phyloP scores from a whole-genome alignment of 2,797 vertebrate genomes.

The Xerus rutilus region DNA sequence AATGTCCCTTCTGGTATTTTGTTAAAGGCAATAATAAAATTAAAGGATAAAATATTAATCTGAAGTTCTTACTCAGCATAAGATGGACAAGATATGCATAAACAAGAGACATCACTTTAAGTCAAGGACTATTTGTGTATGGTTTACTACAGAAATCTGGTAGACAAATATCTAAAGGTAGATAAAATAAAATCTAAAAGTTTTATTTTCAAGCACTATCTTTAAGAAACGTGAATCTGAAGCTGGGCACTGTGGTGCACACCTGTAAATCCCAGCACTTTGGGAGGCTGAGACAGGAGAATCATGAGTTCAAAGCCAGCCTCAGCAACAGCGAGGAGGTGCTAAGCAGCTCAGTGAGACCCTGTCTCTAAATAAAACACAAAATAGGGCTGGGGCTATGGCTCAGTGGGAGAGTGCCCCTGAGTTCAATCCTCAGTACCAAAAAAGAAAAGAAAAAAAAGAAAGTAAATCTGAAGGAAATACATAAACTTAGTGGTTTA shows the following conservation, averaged over 20 bases:
- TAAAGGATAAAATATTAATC: background rate
- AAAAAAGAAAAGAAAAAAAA: too few relatives aligned
- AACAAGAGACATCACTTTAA: background rate
- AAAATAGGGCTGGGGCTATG: too few relatives aligned
- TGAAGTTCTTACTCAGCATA: background rate
- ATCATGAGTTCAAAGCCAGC: too few relatives aligned
- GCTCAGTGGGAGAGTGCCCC: too few relatives aligned
- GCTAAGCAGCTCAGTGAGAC: too few relatives aligned
- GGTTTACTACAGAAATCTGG: background rate
- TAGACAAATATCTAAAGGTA: too few relatives aligned
- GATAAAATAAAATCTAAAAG: background rate
- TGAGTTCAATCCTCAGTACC: too few relatives aligned
- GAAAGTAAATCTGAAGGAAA: background rate
- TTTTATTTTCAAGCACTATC: background rate
- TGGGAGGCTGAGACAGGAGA: too few relatives aligned
- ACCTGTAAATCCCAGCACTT: too few relatives aligned
- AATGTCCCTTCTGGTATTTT: constrained; percentile 3
- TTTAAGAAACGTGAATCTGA: background rate
- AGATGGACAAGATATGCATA: background rate
- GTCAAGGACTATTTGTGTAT: background rate
- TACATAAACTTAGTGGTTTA: background rate
- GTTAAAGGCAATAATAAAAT: constrained; percentile 7
- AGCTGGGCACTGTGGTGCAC: too few relatives aligned
- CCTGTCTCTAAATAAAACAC: too few relatives aligned
- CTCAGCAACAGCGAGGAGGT: too few relatives aligned